Evolutionary conservation across 2,888 invertebrate species (phyloP).

Genomic region (Xylota sylvarum): DNA sequence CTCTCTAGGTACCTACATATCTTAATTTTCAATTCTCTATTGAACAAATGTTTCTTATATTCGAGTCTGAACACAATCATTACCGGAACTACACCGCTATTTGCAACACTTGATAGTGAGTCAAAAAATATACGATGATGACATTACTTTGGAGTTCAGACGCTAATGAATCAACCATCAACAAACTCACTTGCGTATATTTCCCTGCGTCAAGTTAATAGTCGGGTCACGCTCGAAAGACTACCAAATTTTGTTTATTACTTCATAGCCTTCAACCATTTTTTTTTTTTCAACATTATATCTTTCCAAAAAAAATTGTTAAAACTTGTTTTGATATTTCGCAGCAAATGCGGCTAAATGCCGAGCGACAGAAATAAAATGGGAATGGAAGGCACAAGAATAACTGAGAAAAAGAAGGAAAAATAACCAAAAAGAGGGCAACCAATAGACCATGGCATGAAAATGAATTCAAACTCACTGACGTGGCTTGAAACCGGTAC

Average conservation of each 20-base stretch:
- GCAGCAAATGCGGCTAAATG: conserved; percentile 6
- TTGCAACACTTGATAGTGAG: not conserved
- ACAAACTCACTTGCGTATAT: not conserved
- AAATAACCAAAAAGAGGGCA: conserved; percentile 27
- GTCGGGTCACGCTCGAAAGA: conserved; percentile 37
- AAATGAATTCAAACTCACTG: conserved; percentile 48
- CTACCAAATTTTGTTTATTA: conserved; percentile 20
- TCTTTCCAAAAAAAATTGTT: not conserved
- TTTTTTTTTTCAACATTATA: not conserved
- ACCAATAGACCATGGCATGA: conserved; percentile 23
- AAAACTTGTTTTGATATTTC: conserved; percentile 26
- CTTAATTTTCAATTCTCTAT: too few relatives aligned
- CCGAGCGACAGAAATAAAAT: conserved; percentile 2
- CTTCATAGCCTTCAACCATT: conserved; percentile 2
- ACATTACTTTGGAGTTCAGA: not conserved
- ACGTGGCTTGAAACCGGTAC: conserved; percentile 73
- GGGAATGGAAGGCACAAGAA: conserved; percentile 21
- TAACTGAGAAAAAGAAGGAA: conserved; percentile 13
- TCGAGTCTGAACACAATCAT: conserved; percentile 10
- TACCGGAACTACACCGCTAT: not conserved
- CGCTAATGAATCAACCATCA: conserved; percentile 8
- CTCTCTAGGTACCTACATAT: too few relatives aligned
- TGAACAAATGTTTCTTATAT: too few relatives aligned
- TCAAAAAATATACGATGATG: not conserved
- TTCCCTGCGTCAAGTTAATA: conserved; percentile 3